Evolutionary conservation across 2,888 invertebrate genomes (phyloP).

Genomic region (Eupithecia vulgata): DNA sequence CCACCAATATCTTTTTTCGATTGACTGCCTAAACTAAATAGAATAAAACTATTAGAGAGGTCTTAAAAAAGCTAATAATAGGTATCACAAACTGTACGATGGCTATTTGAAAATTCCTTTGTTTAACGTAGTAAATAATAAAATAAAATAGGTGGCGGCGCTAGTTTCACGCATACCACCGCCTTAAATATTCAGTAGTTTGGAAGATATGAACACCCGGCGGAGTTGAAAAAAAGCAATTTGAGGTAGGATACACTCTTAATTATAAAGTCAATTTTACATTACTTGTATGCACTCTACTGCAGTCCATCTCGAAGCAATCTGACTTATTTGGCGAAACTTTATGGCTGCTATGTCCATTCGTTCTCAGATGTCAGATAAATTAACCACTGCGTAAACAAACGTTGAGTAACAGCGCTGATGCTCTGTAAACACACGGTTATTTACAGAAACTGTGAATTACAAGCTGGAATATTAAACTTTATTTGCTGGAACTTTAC

Average conservation of each 20-base stretch:
- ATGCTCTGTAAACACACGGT: slow-evolving; percentile 11
- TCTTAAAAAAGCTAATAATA: no score
- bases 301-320: slow-evolving; percentile 27
- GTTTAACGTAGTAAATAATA: no score
- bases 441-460: slow-evolving; percentile 19
- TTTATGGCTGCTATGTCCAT: slow-evolving; percentile 34
- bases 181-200: no score
- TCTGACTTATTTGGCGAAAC: slow-evolving; percentile 33
- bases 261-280: slow-evolving; percentile 11
- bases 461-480: slow-evolving; percentile 8
- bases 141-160: no score
- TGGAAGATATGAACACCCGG: no score
- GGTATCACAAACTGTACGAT: no score
- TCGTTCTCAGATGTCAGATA: slow-evolving; percentile 32
- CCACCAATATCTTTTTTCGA: no score
- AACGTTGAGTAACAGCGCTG: slow-evolving; percentile 13
- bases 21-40: no score
- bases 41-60: no score
- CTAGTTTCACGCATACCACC: no score
- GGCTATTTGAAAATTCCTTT: no score
- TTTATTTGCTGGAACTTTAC: slow-evolving; percentile 1
- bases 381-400: slow-evolving; percentile 33
- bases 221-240: no score
- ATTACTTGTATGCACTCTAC: slow-evolving; percentile 1
- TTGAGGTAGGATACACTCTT: not conserved